Conservation (phyloP, 2,113 vertebrate species). For the Pionites leucogaster region DNA sequence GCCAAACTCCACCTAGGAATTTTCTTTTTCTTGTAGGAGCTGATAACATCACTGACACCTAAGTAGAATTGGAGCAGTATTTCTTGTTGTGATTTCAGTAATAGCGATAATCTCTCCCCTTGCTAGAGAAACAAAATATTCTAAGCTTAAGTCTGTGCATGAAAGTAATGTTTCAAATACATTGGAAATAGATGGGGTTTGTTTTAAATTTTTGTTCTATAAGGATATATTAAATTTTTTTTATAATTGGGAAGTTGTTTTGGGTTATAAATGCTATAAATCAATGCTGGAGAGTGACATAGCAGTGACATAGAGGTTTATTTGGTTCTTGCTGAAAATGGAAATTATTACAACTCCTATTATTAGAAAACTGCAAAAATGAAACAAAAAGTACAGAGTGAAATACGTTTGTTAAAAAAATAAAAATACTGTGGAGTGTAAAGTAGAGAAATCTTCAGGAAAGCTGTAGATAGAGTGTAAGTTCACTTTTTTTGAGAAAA, state of each 20-base stretch:
- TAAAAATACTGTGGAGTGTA: neutral
- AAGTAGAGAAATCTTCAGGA: constrained; percentile 34
- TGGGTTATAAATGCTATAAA: neutral
- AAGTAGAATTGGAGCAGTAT: neutral
- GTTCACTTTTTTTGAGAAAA: neutral
- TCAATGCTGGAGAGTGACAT: neutral
- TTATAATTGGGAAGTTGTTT: neutral
- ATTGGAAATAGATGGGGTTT: neutral
- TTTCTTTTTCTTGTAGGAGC: neutral
- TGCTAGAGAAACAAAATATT: neutral
- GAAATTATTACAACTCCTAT: constrained; percentile 1
- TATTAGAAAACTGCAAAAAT: neutral
- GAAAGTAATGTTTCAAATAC: neutral
- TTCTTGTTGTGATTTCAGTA: neutral
- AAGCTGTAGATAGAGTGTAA: neutral
- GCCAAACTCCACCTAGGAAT: neutral
- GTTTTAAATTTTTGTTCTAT: neutral
- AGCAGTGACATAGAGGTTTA: neutral
- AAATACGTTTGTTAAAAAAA: constrained; percentile 34
- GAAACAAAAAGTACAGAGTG: constrained; percentile 12
- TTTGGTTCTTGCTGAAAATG: neutral
- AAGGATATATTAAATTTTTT: neutral
- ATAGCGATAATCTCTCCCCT: neutral
- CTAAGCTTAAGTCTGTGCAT: neutral
- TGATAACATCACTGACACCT: neutral